Percentiles rank a stretch among this genome's conserved stretches.
Evolutionary conservation across 2,888 invertebrate species (phyloP).

Genomic region (Quadriops clusia): DNA sequence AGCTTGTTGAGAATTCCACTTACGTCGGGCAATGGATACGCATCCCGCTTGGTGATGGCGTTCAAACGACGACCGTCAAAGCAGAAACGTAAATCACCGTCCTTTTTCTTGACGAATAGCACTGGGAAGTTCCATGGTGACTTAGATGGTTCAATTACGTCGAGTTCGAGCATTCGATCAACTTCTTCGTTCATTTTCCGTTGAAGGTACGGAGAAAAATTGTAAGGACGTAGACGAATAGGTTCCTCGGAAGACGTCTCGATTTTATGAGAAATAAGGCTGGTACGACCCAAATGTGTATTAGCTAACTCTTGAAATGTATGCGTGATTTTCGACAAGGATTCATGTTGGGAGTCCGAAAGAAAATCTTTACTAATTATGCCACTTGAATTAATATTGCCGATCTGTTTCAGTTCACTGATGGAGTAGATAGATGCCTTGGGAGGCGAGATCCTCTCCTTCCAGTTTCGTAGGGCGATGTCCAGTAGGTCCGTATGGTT

Average conservation of each 20-base stretch:
- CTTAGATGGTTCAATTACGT: constrained; percentile 6
- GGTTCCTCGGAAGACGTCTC: background rate
- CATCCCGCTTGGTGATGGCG: constrained; percentile 18
- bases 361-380: no score
- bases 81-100: constrained; percentile 18
- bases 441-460: no score
- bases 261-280: constrained; percentile 10
- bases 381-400: no score
- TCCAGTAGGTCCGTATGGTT: no score
- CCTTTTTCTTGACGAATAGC: constrained; percentile 18
- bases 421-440: no score
- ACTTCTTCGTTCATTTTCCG: constrained; percentile 7
- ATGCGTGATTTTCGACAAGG: no score
- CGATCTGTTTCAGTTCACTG: no score
- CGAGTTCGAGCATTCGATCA: constrained; percentile 10
- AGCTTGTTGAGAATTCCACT: constrained; percentile 18
- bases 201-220: constrained; percentile 2
- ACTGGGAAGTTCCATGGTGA: constrained; percentile 19
- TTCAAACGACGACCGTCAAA: constrained; percentile 22
- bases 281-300: constrained; percentile 10
- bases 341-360: no score
- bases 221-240: constrained; percentile 2
- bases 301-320: no score
- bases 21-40: constrained; percentile 20
- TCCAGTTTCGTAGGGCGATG: no score